Evolutionary conservation across 2,113 vertebrate species (phyloP), one percentile per base, ranked within the genome.

Genomic region (Mormyrus iriodes): DNA sequence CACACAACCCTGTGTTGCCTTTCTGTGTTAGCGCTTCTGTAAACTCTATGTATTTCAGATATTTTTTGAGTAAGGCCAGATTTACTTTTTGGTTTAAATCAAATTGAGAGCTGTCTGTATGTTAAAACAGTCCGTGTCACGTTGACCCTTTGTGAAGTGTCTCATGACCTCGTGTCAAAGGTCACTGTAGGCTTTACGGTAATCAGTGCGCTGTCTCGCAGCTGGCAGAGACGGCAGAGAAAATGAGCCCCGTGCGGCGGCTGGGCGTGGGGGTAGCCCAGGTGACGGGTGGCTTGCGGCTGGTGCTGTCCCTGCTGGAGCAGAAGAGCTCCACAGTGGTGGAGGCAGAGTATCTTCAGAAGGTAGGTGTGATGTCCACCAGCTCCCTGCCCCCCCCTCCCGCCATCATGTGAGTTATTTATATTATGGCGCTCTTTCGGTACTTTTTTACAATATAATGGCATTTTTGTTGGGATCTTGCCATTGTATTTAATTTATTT

Each of bases 341-440:
- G 79, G 96, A 97, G 90, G 97, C 98, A 76, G 95, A 97, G 90
- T 94, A 94, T 90, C 91, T 94, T 73, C 96, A 98, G 79, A 99
- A 99, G 97, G 98, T 99, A 53, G 86, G 85, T 82, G 31, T 76
- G 15, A 76, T 76, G 27, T 13, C 84, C 24, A 15, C 19, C 12
- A 39, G 13, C 84, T 86, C 51, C 19, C 48, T 35, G 0, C 13
- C 79, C 15, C 79, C 42, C 15, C 10, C 39, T 15, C 52, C 52
- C 52, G 3, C 21, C 55, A 61, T 61, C 21, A n/a, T 61, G 55
- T 61, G 55, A 61, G n/a, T 61, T 61, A 58, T 24, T 65, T 46
- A 76, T 76, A 27, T n/a, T 8, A 65, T 24, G 0, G 2, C 10
- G 58, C n/a, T 76, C 19, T 73, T 35, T 73, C 2, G 13, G 31